Conservation (phyloP, 2,797 vertebrate genomes). For the Characodon lateralis region DNA sequence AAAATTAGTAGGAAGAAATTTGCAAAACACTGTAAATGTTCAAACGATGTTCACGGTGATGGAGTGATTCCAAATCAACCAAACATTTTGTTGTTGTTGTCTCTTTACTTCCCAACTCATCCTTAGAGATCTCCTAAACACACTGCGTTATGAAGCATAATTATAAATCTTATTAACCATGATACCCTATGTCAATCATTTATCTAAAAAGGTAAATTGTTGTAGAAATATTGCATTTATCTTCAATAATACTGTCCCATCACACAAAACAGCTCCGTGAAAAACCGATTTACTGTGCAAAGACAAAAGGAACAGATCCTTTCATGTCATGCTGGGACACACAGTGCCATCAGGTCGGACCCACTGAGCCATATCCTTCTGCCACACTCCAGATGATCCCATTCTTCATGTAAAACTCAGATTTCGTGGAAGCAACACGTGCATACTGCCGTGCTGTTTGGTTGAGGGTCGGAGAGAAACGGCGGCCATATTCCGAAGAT, state of each 20-base stretch:
- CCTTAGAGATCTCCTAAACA: neutral
- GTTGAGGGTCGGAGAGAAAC: constrained; percentile 56
- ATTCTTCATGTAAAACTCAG: constrained; percentile 85
- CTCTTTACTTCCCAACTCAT: neutral
- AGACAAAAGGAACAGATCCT: neutral
- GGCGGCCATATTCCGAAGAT: constrained; percentile 85
- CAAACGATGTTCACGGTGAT: neutral
- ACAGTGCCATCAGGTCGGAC: constrained; percentile 65
- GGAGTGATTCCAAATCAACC: constrained; percentile 12
- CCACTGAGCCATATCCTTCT: constrained; percentile 77
- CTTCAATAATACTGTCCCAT: neutral
- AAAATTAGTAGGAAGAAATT: too few relatives aligned
- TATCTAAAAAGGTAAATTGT: neutral
- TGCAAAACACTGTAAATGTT: neutral
- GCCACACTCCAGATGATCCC: constrained; percentile 73
- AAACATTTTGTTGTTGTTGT: neutral
- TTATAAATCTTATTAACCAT: too few relatives aligned
- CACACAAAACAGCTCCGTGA: constrained; percentile 2
- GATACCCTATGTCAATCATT: neutral
- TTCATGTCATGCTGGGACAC: neutral
- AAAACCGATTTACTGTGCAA: constrained; percentile 31
- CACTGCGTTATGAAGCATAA: neutral
- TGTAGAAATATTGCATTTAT: neutral
- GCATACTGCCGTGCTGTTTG: constrained; percentile 52
- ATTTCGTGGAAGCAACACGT: constrained; percentile 63